These are phyloP conservation scores for Hoplodrina blanda DNA, from an alignment of 2,888 invertebrate genomes.

Conservation along the genomic window DNA sequence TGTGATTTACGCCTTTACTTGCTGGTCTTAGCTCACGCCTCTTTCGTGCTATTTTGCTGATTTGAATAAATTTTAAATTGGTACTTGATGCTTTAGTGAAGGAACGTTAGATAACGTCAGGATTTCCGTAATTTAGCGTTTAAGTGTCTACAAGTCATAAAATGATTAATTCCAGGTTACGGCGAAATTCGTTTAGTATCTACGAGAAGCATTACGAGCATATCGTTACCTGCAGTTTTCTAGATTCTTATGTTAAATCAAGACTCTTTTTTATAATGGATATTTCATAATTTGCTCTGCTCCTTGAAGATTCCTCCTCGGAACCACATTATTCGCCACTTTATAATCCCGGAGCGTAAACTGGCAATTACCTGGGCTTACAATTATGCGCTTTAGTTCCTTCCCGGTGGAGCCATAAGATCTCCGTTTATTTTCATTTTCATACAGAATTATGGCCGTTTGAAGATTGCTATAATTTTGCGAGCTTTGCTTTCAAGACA, in stretches of 20 bases:
- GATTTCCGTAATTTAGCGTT: conserved; percentile 25
- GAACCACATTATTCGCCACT: conserved; percentile 63
- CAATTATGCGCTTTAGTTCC: conserved; percentile 78
- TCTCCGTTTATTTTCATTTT: conserved; percentile 74
- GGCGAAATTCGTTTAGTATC: conserved; percentile 10
- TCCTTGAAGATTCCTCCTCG: conserved; percentile 51
- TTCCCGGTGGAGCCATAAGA: conserved; percentile 67
- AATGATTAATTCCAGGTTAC: conserved; percentile 21
- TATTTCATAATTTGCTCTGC: conserved; percentile 50
- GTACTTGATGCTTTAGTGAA: conserved; percentile 22
- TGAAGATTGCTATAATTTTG: conserved; percentile 76
- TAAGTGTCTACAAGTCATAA: conserved; percentile 20
- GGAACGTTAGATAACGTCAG: conserved; percentile 33
- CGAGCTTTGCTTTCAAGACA: conserved; percentile 63
- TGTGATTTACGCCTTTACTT: conserved; percentile 50
- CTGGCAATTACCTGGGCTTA: conserved; percentile 73
- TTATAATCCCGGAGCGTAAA: conserved; percentile 73
- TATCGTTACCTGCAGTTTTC: conserved; percentile 27
- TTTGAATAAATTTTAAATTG: conserved; percentile 42
- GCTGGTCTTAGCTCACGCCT: conserved; percentile 38
- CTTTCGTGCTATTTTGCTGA: conserved; percentile 39
- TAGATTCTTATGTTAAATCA: conserved; percentile 34
- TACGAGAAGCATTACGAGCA: conserved; percentile 19
- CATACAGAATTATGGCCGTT: conserved; percentile 71
- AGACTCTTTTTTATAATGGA: conserved; percentile 46